Evolutionary conservation across 1,140 invertebrate genomes (phyloP).

Genomic region (Dendrolimus punctatus): DNA sequence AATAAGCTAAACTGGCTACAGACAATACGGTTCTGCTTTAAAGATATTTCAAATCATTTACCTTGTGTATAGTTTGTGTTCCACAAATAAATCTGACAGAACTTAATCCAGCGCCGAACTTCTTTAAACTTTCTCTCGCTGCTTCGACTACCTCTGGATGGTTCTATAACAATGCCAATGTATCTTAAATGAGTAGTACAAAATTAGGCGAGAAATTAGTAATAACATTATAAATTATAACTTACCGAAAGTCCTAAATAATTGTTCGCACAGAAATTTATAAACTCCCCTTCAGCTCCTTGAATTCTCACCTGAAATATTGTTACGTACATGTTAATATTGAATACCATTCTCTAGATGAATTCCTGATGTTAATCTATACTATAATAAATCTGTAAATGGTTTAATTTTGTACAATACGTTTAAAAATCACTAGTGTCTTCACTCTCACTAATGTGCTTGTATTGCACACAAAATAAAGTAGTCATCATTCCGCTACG

Average conservation of each 20-base stretch:
- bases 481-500: too few species aligned
- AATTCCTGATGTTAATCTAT: too few species aligned
- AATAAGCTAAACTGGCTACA: too few species aligned
- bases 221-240: conserved; percentile 1
- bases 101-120: conserved; percentile 91
- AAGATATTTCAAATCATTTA: conserved; percentile 20
- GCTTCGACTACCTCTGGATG: conserved; percentile 87
- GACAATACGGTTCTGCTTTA: too few species aligned
- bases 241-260: conserved; percentile 90
- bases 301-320: conserved; percentile 75
- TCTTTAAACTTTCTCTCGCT: conserved; percentile 82
- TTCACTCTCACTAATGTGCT: too few species aligned
- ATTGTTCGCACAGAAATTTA: conserved; percentile 97
- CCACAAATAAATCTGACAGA: conserved; percentile 96
- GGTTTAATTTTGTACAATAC: too few species aligned
- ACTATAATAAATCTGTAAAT: too few species aligned
- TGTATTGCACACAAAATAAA: too few species aligned
- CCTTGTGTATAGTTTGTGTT: conserved; percentile 88
- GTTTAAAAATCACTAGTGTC: too few species aligned
- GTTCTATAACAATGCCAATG: conserved; percentile 72
- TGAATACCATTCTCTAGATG: too few species aligned
- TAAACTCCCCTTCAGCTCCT: conserved; percentile 76
- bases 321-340: too few species aligned
- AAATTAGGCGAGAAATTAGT: not conserved
- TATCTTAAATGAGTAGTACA: not conserved